Percentiles rank a stretch among this genome's conserved stretches.
Evolutionary conservation across 1,140 invertebrate genomes (phyloP).

Genomic region (Ostrea edulis): DNA sequence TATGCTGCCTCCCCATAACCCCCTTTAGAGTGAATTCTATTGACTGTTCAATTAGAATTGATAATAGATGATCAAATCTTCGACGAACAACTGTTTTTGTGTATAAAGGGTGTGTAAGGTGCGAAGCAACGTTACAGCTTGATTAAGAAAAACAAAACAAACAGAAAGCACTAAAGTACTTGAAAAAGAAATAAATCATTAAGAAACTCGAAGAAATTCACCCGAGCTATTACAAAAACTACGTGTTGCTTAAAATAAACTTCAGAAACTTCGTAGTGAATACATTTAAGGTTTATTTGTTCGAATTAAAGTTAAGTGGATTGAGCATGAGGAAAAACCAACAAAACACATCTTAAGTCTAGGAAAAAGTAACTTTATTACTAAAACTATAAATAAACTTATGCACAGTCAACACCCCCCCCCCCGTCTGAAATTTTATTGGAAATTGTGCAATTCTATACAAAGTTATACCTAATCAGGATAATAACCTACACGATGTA

Average conservation of each 20-base stretch:
- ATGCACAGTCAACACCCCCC: not conserved
- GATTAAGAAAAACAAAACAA: not conserved
- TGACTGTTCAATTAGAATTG: not conserved
- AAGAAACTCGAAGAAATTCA: not conserved
- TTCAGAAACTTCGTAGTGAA: not conserved
- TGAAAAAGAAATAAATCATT: not conserved
- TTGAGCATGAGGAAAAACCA: not conserved
- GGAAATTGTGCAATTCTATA: not conserved
- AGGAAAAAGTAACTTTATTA: not conserved
- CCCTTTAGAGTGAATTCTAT: not conserved
- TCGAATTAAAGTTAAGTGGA: not conserved
- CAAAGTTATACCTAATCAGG: not conserved
- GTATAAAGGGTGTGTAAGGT: not conserved
- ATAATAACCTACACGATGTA: not conserved
- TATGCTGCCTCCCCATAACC: not conserved
- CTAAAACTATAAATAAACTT: not conserved
- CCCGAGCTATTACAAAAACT: not conserved
- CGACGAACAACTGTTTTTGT: not conserved
- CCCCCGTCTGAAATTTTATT: not conserved
- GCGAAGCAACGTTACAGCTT: not conserved
- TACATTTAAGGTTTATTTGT: not conserved
- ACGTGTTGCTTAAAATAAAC: not conserved
- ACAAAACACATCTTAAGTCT: not conserved
- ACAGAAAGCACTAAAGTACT: not conserved
- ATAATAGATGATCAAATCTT: not conserved